phyloP scores from a whole-genome alignment of 1,140 invertebrate species.

The Lucilia sericata region DNA sequence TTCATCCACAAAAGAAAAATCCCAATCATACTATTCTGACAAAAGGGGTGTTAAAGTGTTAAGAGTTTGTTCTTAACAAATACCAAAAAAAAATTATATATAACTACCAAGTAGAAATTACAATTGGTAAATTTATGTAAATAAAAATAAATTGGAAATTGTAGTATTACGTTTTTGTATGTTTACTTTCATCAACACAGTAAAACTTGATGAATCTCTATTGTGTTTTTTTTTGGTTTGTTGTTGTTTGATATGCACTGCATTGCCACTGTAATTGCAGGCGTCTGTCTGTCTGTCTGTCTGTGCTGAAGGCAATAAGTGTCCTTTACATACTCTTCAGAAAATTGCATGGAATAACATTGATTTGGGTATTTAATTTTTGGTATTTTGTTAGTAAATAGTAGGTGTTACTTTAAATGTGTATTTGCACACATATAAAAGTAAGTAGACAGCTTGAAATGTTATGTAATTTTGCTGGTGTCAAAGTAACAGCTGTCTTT shows the following conservation, averaged over 20 bases:
- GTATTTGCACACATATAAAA: too few relatives aligned
- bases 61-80: conserved; percentile 30
- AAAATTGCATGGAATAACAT: conserved; percentile 16
- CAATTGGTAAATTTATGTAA: conserved; percentile 41
- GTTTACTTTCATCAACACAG: background rate
- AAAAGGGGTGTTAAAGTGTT: background rate
- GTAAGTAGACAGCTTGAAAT: too few relatives aligned
- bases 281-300: background rate
- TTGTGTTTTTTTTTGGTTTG: too few relatives aligned
- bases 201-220: background rate
- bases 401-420: background rate
- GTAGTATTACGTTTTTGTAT: conserved; percentile 4
- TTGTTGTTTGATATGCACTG: background rate
- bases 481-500: too few relatives aligned
- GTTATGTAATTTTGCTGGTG: too few relatives aligned
- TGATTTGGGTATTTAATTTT: background rate
- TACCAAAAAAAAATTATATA: background rate
- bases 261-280: background rate
- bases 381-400: background rate
- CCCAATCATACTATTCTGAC: background rate
- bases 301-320: background rate
- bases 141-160: conserved; percentile 40
- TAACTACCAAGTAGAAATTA: conserved; percentile 15
- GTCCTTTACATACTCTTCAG: background rate
- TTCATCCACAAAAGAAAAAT: too few relatives aligned